phyloP scores from a whole-genome alignment of 2,888 invertebrate species.

The Augochlorella aurata region DNA sequence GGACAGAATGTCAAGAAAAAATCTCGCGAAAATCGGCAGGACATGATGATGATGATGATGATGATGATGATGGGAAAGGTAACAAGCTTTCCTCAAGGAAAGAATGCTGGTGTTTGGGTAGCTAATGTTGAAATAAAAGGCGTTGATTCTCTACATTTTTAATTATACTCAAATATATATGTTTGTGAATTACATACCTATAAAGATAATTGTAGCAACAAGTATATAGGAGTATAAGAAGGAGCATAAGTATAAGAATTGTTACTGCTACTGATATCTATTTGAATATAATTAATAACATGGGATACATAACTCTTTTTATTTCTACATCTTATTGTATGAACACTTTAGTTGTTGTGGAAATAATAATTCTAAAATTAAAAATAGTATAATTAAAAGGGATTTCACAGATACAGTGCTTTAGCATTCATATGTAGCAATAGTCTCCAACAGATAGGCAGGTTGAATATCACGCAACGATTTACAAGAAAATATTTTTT shows the following conservation, averaged over 20 bases:
- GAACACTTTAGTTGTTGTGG: neutral
- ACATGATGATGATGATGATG: neutral
- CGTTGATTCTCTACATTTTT: neutral
- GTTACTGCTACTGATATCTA: neutral
- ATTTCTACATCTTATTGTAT: neutral
- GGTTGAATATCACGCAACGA: neutral
- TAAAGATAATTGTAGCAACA: neutral
- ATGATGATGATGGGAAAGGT: neutral
- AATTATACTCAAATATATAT: conserved; percentile 1
- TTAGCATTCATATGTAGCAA: no score
- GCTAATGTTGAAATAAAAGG: neutral
- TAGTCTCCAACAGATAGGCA: neutral
- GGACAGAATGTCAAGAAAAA: neutral
- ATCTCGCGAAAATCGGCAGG: neutral
- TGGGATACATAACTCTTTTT: neutral
- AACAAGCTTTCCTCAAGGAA: conserved; percentile 2
- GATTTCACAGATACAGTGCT: neutral
- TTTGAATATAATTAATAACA: conserved; percentile 1
- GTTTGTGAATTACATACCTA: neutral
- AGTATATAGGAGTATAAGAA: neutral
- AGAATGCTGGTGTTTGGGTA: neutral
- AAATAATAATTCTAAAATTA: neutral
- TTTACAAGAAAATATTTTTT: neutral
- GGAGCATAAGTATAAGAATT: no score
- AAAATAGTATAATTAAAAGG: neutral